Conservation (phyloP, 2,888 invertebrate species). For the Dorcus hopei region DNA sequence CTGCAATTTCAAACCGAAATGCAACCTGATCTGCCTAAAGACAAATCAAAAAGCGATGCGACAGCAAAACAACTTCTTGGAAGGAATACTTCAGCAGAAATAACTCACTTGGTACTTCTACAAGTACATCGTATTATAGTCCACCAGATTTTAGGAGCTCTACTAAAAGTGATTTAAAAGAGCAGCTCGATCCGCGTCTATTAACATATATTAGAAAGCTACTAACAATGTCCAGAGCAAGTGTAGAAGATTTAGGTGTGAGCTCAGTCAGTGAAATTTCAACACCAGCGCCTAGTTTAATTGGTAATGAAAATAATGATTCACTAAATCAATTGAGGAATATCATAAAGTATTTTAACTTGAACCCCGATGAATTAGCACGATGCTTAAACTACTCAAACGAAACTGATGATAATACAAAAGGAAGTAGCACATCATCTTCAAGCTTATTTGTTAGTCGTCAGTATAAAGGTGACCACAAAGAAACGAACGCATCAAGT, state of each 20-base stretch:
- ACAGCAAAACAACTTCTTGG: constrained; percentile 30
- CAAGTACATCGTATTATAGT: constrained; percentile 45
- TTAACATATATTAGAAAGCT: constrained; percentile 52
- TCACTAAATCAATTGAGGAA: constrained; percentile 23
- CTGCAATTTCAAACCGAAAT: constrained; percentile 6
- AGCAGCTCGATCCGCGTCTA: constrained; percentile 43
- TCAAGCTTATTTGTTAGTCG: background rate
- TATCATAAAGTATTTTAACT: constrained; percentile 32
- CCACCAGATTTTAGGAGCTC: constrained; percentile 37
- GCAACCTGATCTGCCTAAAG: constrained; percentile 3
- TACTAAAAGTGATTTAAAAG: background rate
- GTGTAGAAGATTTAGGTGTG: constrained; percentile 51
- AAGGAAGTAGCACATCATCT: background rate
- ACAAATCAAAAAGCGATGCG: constrained; percentile 7
- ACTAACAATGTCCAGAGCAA: constrained; percentile 52
- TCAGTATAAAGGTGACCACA: too few relatives aligned
- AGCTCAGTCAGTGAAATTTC: constrained; percentile 50
- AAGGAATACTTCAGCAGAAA: constrained; percentile 39
- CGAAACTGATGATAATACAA: constrained; percentile 2
- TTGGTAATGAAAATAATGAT: constrained; percentile 48
- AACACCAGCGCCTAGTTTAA: constrained; percentile 51
- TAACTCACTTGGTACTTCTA: constrained; percentile 26
- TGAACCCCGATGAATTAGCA: constrained; percentile 29
- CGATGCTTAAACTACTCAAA: constrained; percentile 29
- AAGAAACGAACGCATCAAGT: background rate